Conservation (phyloP, 64 coral and sea anemone species). For the Astreopora myriophthalma region DNA sequence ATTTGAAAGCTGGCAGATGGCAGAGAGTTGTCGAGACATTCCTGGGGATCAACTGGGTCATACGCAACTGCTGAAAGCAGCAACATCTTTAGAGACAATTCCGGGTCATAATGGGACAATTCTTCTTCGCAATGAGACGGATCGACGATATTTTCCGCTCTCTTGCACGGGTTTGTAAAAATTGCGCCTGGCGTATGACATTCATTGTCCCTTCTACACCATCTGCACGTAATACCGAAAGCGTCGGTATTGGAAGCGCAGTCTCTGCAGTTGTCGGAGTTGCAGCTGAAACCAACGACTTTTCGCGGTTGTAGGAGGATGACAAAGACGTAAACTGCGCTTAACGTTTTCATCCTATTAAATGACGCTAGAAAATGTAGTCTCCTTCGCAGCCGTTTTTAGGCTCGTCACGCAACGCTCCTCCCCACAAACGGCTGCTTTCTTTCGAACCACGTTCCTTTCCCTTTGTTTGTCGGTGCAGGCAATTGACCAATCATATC, state of each 20-base stretch:
- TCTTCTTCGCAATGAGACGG: not conserved
- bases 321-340: not conserved
- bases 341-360: not conserved
- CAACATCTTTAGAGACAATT: conserved; percentile 55
- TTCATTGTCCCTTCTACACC: conserved; percentile 21
- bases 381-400: too few species aligned
- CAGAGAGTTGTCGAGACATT: conserved; percentile 35
- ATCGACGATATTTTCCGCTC: conserved; percentile 25
- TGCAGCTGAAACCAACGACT: not conserved
- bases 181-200: not conserved
- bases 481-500: too few species aligned
- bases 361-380: too few species aligned
- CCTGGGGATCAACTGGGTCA: conserved; percentile 16
- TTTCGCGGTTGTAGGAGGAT: not conserved
- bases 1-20: conserved; percentile 17
- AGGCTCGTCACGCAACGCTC: too few species aligned
- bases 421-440: too few species aligned
- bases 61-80: conserved; percentile 47
- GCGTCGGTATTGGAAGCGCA: not conserved
- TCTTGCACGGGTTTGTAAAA: conserved; percentile 30
- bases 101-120: conserved; percentile 7
- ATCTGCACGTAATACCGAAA: not conserved
- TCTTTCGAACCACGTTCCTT: too few species aligned
- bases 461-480: too few species aligned
- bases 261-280: not conserved